These are phyloP conservation scores for Ursus arctos DNA, from an alignment of 2,113 vertebrate species.

Conservation along the genomic window DNA sequence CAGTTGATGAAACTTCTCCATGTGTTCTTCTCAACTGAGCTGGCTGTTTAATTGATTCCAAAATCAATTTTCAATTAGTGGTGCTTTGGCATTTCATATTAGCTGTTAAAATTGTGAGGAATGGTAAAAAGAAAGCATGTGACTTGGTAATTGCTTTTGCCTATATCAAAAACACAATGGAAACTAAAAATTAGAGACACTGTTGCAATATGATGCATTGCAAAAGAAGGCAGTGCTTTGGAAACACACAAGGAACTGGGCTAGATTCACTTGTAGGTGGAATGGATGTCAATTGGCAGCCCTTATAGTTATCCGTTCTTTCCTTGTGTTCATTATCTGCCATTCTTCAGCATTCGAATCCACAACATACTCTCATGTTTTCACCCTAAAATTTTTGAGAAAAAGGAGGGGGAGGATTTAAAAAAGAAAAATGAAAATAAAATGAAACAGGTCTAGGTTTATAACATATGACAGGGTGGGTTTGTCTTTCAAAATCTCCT, in stretches of 20 bases:
- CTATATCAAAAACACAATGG: constrained; percentile 73
- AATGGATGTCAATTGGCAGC: neutral
- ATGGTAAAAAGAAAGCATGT: constrained; percentile 71
- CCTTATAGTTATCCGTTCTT: neutral
- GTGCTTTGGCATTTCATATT: constrained; percentile 81
- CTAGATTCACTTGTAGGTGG: neutral
- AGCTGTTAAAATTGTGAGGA: constrained; percentile 80
- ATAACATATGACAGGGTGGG: neutral
- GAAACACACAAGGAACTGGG: neutral
- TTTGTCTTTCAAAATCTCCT: constrained; percentile 38
- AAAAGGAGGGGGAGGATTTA: neutral
- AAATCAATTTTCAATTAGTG: constrained; percentile 89
- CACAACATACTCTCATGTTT: neutral
- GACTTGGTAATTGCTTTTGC: constrained; percentile 81
- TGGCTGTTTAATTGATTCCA: constrained; percentile 82
- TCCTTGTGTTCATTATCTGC: neutral
- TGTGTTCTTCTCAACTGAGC: constrained; percentile 60
- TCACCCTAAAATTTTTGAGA: neutral
- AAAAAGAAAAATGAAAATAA: neutral
- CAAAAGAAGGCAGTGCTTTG: neutral
- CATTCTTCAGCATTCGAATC: neutral
- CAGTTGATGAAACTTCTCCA: constrained; percentile 52
- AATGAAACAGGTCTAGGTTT: neutral
- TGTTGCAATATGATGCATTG: neutral
- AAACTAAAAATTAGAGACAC: constrained; percentile 41